Base-by-base conservation (phyloP, 1,140 invertebrate species). In the Polypedilum vanderplanki region DNA sequence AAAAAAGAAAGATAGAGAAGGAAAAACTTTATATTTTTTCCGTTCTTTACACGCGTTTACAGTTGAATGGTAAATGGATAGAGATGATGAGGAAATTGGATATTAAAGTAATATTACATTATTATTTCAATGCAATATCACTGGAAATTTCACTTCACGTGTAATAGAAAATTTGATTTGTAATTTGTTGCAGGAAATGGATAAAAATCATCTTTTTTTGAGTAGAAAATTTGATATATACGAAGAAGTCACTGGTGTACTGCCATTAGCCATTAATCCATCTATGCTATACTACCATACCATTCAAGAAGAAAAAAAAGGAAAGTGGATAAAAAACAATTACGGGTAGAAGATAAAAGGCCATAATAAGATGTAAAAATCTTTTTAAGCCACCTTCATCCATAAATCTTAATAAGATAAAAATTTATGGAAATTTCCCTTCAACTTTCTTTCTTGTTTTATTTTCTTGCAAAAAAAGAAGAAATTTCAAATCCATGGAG, bases 331-430 rank as follows among this genome's bases (percentile, higher is more conserved):
- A 57, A 57, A n/a, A 57, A 57, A 57, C 46, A 57, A 57, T 57
- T 57, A 57, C 10, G 46, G 41, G 2, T 12, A 15, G n/a, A 15
- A 57, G 46, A 57, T 57, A 15, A 57, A 57, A 57, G 46, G 46
- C 46, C 46, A 57, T 57, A 57, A 57, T 57, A 57, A 57, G 46
- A 57, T n/a, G n/a, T n/a, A 57, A 57, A 57, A 57, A 57, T 57
- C 46, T 57, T 12, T 57, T 57, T 57, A 57, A 57, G 46, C 46
- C n/a, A 57, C 46, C 46, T 57, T 57, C 46, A 57, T 4, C 46
- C 12, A 57, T 57, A 57, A 57, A 57, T 57, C 46, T 57, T 57
- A 15, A 57, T 57, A 57, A 33, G 24, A 33, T 3, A 33, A n/a
- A 57, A 57, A 57, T 57, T 57, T 57, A 57, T 57, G 46, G 46